Conservation (phyloP, 2,888 invertebrate species). For the Homarus gammarus region DNA sequence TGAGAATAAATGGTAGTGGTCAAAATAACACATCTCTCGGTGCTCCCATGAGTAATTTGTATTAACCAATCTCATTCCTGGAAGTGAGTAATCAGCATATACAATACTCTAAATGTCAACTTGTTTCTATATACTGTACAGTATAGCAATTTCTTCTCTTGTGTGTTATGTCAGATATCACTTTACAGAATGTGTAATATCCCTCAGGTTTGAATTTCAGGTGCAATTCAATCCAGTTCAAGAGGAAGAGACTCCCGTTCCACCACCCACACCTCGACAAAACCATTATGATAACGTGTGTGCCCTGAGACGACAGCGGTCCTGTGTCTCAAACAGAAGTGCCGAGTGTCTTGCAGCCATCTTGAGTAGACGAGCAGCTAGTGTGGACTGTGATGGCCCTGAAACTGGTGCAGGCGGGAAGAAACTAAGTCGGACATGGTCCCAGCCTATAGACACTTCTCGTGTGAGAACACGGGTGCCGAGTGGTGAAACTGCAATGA, state of each 20-base stretch:
- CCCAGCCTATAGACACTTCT: constrained; percentile 61
- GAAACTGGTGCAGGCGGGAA: constrained; percentile 45
- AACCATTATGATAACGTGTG: constrained; percentile 88
- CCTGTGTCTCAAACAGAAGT: constrained; percentile 84
- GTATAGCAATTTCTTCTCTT: not conserved
- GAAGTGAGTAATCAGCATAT: too few species aligned
- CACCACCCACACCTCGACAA: constrained; percentile 57
- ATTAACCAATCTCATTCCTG: too few species aligned
- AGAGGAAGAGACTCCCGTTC: constrained; percentile 39
- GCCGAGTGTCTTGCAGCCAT: constrained; percentile 73
- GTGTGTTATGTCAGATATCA: not conserved
- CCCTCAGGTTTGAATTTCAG: constrained; percentile 26
- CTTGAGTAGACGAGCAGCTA: constrained; percentile 65
- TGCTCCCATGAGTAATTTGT: too few species aligned
- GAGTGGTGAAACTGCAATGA: constrained; percentile 55
- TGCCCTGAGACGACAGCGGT: constrained; percentile 90
- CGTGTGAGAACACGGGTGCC: constrained; percentile 44
- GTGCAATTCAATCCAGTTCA: constrained; percentile 67
- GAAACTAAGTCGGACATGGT: constrained; percentile 63
- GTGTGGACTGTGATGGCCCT: constrained; percentile 61
- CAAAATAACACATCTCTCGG: too few species aligned
- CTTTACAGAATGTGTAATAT: not conserved
- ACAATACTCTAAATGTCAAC: too few species aligned
- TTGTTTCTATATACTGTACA: too few species aligned
- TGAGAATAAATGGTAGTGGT: too few species aligned